Conservation (phyloP, 2,797 vertebrate genomes). For the Smutsia temminckii region DNA sequence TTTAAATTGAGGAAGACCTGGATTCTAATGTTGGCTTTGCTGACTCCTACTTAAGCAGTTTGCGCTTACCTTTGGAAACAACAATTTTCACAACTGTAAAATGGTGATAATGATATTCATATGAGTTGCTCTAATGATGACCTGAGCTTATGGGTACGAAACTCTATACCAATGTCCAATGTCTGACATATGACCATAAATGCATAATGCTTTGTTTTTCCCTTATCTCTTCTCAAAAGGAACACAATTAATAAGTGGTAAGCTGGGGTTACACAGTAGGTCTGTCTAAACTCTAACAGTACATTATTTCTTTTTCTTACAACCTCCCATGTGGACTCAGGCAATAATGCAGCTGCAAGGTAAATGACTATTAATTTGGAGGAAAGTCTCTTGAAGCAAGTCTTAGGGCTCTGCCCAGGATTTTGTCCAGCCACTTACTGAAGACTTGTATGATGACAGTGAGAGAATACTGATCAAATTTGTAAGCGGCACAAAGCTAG, state of each 20-base stretch:
- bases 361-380: constrained; percentile 43
- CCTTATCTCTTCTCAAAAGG: not conserved
- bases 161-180: not conserved
- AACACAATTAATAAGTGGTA: constrained; percentile 49
- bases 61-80: not conserved
- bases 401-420: constrained; percentile 22
- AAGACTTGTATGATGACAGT: not conserved
- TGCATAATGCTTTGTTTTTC: not conserved
- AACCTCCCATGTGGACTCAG: constrained; percentile 12
- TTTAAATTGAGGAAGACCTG: not conserved
- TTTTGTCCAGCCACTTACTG: constrained; percentile 1
- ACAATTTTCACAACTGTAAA: not conserved
- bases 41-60: not conserved
- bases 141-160: not conserved
- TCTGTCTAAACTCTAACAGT: constrained; percentile 22
- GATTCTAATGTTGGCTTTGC: not conserved
- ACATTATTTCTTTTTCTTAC: constrained; percentile 55
- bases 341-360: constrained; percentile 46
- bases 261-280: constrained; percentile 10
- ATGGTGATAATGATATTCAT: not conserved
- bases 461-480: constrained; percentile 62
- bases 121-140: not conserved
- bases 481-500: constrained; percentile 49
- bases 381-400: constrained; percentile 39
- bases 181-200: not conserved